These are phyloP conservation scores for Neoniphon sammara DNA, from an alignment of 2,797 vertebrate species.

Conservation along the genomic window DNA sequence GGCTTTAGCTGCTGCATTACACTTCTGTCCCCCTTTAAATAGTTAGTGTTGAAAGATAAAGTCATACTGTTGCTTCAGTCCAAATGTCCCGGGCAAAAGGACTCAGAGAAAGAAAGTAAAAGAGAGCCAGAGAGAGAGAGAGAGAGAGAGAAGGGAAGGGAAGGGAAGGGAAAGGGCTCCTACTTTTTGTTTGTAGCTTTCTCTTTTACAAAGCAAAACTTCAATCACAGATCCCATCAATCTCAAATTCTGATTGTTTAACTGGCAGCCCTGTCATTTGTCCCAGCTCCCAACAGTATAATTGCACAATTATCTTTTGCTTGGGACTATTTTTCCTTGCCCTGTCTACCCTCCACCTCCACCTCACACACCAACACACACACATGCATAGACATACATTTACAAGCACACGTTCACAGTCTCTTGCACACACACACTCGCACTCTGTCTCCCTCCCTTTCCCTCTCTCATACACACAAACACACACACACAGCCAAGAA, in stretches of 20 bases:
- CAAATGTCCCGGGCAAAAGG: conserved; percentile 10
- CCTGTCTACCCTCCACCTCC: conserved; percentile 25
- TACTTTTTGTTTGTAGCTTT: conserved; percentile 41
- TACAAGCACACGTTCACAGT: conserved; percentile 52
- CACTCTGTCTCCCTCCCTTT: conserved; percentile 24
- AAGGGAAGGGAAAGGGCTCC: background rate
- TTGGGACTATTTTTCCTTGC: conserved; percentile 37
- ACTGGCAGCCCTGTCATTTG: conserved; percentile 63
- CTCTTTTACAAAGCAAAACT: conserved; percentile 38
- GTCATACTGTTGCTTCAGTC: conserved; percentile 1
- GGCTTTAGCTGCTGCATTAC: conserved; percentile 7
- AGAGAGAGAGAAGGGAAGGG: background rate
- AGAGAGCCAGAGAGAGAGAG: background rate
- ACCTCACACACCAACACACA: conserved; percentile 24
- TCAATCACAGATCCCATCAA: conserved; percentile 37
- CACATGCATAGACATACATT: conserved; percentile 24
- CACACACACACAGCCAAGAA: conserved; percentile 47
- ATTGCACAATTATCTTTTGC: conserved; percentile 47
- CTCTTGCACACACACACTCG: conserved; percentile 15
- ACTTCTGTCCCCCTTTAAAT: background rate
- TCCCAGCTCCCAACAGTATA: conserved; percentile 50
- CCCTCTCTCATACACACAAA: conserved; percentile 45
- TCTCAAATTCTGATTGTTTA: conserved; percentile 47
- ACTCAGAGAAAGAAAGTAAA: conserved; percentile 4
- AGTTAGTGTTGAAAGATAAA: conserved; percentile 5